Conservation (phyloP, 2,888 invertebrate genomes). For the Macrophya annulata region DNA sequence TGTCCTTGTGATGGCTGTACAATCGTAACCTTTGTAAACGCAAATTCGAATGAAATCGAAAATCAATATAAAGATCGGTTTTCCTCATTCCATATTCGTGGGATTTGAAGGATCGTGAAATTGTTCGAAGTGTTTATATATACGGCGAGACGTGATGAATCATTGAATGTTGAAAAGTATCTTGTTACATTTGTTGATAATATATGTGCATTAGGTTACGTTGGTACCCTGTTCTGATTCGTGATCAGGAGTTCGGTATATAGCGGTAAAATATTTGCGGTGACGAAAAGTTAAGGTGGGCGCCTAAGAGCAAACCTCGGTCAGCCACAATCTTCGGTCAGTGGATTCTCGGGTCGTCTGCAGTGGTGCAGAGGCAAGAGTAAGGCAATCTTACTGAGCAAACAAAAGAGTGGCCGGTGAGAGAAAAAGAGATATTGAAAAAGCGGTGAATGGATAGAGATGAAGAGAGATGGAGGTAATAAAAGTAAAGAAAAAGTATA, state of each 20-base stretch:
- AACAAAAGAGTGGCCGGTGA: conserved; percentile 73
- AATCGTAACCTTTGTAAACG: neutral
- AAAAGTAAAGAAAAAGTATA: conserved; percentile 52
- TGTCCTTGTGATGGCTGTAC: neutral
- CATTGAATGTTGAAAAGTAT: conserved; percentile 22
- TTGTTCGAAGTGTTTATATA: conserved; percentile 1
- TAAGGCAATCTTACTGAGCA: conserved; percentile 76
- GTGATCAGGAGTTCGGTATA: neutral
- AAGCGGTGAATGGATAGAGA: conserved; percentile 11
- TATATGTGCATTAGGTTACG: neutral
- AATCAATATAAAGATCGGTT: neutral
- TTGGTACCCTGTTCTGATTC: neutral
- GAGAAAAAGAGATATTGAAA: conserved; percentile 58
- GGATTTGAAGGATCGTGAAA: neutral
- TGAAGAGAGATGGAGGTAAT: conserved; percentile 56
- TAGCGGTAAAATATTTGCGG: conserved; percentile 74
- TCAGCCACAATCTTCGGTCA: conserved; percentile 78
- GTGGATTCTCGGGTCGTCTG: conserved; percentile 64
- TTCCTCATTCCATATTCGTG: neutral
- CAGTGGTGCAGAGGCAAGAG: conserved; percentile 67
- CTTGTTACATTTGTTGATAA: conserved; percentile 25
- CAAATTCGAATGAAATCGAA: neutral
- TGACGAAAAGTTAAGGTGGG: conserved; percentile 70
- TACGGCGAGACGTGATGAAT: neutral
- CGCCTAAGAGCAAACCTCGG: conserved; percentile 77